A percentile compares a stretch with the other conserved stretches of the same genome.
phyloP scores from a whole-genome alignment of 2,797 vertebrate species.

The Crypturellus tataupa region DNA sequence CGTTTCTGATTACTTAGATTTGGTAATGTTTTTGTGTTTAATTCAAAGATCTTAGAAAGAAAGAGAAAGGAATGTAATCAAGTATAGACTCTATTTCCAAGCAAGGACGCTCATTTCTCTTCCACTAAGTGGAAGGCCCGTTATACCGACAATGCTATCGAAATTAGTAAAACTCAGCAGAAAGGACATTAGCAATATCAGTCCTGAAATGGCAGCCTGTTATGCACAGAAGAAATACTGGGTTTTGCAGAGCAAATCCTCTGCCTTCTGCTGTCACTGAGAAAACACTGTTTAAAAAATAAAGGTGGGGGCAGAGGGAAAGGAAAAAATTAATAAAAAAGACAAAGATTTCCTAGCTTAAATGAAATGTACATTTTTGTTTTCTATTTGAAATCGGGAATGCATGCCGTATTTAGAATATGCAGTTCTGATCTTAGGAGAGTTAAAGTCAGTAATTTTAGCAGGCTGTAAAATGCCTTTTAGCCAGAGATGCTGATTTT shows the following conservation, averaged over 20 bases:
- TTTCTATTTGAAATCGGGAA: background rate
- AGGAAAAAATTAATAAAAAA: background rate
- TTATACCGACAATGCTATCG: conserved; percentile 8
- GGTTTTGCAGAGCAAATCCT: background rate
- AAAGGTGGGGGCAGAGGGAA: no score
- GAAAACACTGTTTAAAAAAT: background rate
- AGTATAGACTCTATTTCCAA: conserved; percentile 1
- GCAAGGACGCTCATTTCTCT: conserved; percentile 20
- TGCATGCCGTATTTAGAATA: background rate
- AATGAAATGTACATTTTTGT: background rate
- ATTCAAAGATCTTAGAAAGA: background rate
- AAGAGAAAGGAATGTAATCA: background rate
- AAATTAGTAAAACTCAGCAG: conserved; percentile 46
- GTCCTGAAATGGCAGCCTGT: conserved; percentile 20
- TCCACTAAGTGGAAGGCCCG: conserved; percentile 19
- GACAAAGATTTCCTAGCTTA: background rate
- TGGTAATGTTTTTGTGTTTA: background rate
- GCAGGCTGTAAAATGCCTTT: background rate
- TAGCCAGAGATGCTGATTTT: background rate
- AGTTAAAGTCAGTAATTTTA: background rate
- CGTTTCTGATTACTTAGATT: background rate
- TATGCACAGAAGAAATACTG: background rate
- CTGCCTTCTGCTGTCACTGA: background rate
- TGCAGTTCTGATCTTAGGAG: background rate
- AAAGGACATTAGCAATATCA: conserved; percentile 5